Evolutionary conservation across 2,113 vertebrate genomes (phyloP).

Genomic region (Laticauda laticaudata): DNA sequence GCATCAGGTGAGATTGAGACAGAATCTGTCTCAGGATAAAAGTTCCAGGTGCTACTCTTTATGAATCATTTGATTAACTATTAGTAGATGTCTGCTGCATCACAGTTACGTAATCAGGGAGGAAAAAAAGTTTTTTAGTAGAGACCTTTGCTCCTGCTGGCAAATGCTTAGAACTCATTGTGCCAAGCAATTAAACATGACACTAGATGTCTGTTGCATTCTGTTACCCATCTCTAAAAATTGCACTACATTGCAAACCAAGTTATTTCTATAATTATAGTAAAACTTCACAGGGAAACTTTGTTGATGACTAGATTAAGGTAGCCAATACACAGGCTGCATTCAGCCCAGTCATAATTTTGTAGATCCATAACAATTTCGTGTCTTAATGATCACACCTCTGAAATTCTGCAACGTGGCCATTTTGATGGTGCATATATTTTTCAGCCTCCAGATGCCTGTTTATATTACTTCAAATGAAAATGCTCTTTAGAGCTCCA

Average conservation of each 20-base stretch:
- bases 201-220: not conserved
- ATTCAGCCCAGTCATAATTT: not conserved
- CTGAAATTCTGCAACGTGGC: not conserved
- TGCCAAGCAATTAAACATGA: not conserved
- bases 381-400: not conserved
- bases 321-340: not conserved
- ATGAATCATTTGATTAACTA: slow-evolving; percentile 8
- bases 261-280: not conserved
- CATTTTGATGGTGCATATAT: not conserved
- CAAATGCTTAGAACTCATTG: slow-evolving; percentile 1
- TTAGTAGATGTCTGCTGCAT: not conserved
- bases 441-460: not conserved
- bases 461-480: not conserved
- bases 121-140: not conserved
- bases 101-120: not conserved
- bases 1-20: not conserved
- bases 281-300: not conserved
- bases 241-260: not conserved
- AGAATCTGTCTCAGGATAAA: not conserved
- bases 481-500: not conserved
- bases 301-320: not conserved
- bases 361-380: not conserved
- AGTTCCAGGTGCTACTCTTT: not conserved
- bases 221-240: not conserved
- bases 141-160: not conserved